Base-by-base conservation (phyloP, 1,140 invertebrate genomes). In the Mamestra configurata region DNA sequence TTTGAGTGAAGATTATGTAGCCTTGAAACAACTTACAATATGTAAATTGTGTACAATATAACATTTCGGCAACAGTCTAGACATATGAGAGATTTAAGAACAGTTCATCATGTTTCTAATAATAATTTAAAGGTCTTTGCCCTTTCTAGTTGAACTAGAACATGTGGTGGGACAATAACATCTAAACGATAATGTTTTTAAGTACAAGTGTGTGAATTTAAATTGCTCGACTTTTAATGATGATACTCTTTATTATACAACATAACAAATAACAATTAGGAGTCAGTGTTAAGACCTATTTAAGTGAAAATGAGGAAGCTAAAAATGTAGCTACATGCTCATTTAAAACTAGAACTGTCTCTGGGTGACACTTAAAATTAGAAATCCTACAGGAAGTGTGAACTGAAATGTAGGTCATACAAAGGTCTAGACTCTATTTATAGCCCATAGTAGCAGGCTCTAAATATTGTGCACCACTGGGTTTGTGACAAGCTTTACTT, bases 351-450 rank as follows among this genome's bases (percentile, higher is more conserved):
- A 83, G 84, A 84, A 72, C 82, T 87, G 80, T 85, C 84, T 83
- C 59, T 77, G 77, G 64, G 81, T 83, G 81, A 84, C 77, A 86
- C 84, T 82, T 89, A 89, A 86, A 89, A 86, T 87, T 91, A 92
- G 88, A 85, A 85, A 84, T 88, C 79, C 77, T 87, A 84, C 86
- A 86, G 87, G 88, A 91, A 92, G 86, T 86, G 84, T 81, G 55
- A 76, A 77, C 70, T 78, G 78, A 80, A 88, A 91, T 86, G 66
- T 93, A 88, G 90, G 92, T 89, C 90, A 91, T 59, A 37, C 78
- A 87, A 89, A 89, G 88, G 88, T 91, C 85, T 90, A 76, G 53
- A 64, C 59, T 66, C 77, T 90, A 86, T 89, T 84, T 84, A 82
- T 85, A 87, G 80, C 61, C 15, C 15, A 10, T 53, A 82, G n/a